Base-by-base conservation (phyloP, 2,797 vertebrate species). In the Periophthalmus magnuspinnatus region DNA sequence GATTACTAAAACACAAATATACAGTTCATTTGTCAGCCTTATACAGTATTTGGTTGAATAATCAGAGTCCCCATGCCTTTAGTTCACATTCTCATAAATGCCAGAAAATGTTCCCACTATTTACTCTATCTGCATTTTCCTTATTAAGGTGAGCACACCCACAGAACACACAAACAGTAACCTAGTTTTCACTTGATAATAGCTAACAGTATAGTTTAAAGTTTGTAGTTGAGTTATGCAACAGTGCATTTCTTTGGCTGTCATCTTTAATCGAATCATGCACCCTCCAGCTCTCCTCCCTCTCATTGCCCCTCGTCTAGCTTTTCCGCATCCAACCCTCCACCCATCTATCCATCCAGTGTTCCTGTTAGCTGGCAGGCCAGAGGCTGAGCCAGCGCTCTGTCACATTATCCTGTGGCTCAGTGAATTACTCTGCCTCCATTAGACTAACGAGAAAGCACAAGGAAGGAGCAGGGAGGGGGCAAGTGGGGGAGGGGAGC, bases 391-490 rank as follows among this genome's bases (percentile, higher is more conserved):
- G 90, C 87, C 90, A 92, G 92, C 83, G 66, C 86, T 83, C 90
- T 90, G 86, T 91, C 90, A 83, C 90, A 90, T 91, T 82, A 89
- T 78, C 84, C 80, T 58, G 80, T 87, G 63, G 80, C 89, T 91
- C 91, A 94, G 89, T 92, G 90, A 92, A 94, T 94, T 93, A 93
- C 89, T 86, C 81, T 68, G 70, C 88, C 82, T 93, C 93, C 91
- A 93, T 94, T 93, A 92, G 76, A 66, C 82, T 92, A 93, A 92
- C 83, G 83, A 92, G 88, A 93, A 91, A 67, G 69, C 71, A 81
- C 3, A 59, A 56, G 50, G 41, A 59, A 62, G 36, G 75, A 64
- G 60, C 60, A 10, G 54, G 64, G 48, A 47, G 67, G 28, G 58
- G 58, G 54, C 22, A 2, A 22, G 19, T 33, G 16, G 47, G 22